Base-by-base conservation (phyloP, 2,888 invertebrate genomes). In the Cephonodes hylas region DNA sequence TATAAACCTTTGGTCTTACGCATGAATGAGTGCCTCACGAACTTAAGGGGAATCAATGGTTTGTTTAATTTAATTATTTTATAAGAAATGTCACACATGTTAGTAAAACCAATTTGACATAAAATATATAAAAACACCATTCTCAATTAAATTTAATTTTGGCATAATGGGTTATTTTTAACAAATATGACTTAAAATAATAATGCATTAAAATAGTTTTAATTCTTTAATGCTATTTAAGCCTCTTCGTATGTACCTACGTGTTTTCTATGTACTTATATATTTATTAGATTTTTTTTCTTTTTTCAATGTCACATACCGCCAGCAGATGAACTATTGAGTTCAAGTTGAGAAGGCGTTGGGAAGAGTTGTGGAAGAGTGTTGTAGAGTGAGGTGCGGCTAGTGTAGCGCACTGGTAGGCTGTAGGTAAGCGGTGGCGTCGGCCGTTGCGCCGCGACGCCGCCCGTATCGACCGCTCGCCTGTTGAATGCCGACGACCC, bases 401-500 rank as follows among this genome's bases (percentile, higher is more conserved):
- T 73, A 71, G 76, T 75, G 74, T 79, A 81, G 76, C 78, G 82
- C 83, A 79, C n/a, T 38, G 13, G 48, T 48, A 53, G 53, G 27
- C 53, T 53, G 53, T 31, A 31, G 81, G 79, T 76, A 76, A 79
- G 77, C 75, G 76, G 77, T 77, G 77, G 74, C 79, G 77, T 77
- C 84, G 87, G 77, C 74, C 80, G 77, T 77, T 85, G 87, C 86
- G 88, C 83, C 82, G 82, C 83, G 84, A 77, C 89, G 86, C 85
- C 85, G 81, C 70, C 80, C 83, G 83, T 91, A 91, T 91, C 90
- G 91, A 91, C 91, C 88, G 84, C 73, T 75, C 84, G 91, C 92
- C 92, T 92, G 92, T 92, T 92, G 91, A 91, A 91, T 91, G 89
- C 88, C 87, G 84, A 75, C 88, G 72, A 69, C 83, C 80, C 81